Evolutionary conservation across 2,888 invertebrate genomes (phyloP).

Genomic region (Nematopogon swammerdamellus): DNA sequence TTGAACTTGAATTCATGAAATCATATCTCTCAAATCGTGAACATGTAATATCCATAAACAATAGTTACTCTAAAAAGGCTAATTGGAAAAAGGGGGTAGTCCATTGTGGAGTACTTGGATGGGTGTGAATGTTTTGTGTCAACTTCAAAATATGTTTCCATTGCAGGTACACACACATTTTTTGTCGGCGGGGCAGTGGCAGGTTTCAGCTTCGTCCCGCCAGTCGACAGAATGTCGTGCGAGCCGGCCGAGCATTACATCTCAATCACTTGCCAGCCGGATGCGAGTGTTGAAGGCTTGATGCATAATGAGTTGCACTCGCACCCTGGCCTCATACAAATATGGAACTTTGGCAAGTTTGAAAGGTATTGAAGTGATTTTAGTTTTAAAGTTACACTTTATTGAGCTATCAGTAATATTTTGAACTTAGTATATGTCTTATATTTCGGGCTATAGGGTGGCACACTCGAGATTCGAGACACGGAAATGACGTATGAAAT

Average conservation of each 20-base stretch:
- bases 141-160: constrained; percentile 4
- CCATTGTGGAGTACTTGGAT: too few species aligned
- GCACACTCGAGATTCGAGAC: too few species aligned
- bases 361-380: constrained; percentile 27
- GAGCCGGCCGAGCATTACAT: constrained; percentile 40
- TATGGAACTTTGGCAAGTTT: constrained; percentile 63
- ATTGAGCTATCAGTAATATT: too few species aligned
- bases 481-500: too few species aligned
- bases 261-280: constrained; percentile 53
- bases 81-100: too few species aligned
- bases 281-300: constrained; percentile 46
- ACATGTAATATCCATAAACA: too few species aligned
- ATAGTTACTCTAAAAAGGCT: too few species aligned
- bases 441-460: too few species aligned
- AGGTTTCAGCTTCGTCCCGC: constrained; percentile 53
- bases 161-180: constrained; percentile 24
- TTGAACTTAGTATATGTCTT: too few species aligned
- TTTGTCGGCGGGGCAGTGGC: constrained; percentile 60
- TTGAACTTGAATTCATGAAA: too few species aligned
- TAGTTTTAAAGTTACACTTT: not conserved
- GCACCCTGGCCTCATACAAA: constrained; percentile 60
- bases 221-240: constrained; percentile 9
- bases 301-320: constrained; percentile 25
- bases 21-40: too few species aligned
- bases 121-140: too few species aligned